Base-by-base conservation (phyloP, 2,797 vertebrate genomes). In the Tauraco hartlaubi region DNA sequence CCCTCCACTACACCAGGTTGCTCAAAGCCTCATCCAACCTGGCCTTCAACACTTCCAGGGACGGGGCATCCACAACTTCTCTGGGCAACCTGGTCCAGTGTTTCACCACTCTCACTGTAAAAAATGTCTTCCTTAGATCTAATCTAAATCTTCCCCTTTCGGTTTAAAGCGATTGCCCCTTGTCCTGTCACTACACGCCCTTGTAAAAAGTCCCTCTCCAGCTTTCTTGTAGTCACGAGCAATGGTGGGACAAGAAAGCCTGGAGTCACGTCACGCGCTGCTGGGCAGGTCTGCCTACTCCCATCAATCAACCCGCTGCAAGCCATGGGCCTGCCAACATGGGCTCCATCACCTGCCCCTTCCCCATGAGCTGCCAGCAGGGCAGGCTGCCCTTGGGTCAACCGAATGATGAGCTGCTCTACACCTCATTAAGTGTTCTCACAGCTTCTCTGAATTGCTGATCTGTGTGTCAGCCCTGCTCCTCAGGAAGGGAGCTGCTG, bases 391-490 rank as follows among this genome's bases (percentile, higher is more conserved):
- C 4, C 35, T 15, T 5, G 4, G n/a, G 21, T n/a, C 63, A 48
- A 8, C 59, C 9, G 1, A 16, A 18, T 3, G 15, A 37, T 28
- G 31, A 21, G 29, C 67, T 74, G 71, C 72, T 78, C 23, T 5
- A 72, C 35, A 4, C 44, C 92, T 90, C 89, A 81, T 91, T 83
- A 86, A 55, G 19, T 13, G 62, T 21, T 72, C 92, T 84, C 68
- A 12, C 54, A 58, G 82, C 88, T 62, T 17, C 88, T 78, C 82
- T 59, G 92, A 88, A 62, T 0, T 67, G 89, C 89, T 90, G 89
- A 80, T 69, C 73, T 39, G 31, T 3, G 74, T 80, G 92, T 66
- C 94, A 96, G 95, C 88, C 58, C 94, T 55, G 81, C 92, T 91
- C 64, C 91, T 81, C 51, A 1, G 33, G 41, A 87, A 61, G 44